Evolutionary conservation across 2,797 vertebrate genomes (phyloP), one percentile per base, ranked within the genome.

Genomic region (Mus minutoides): DNA sequence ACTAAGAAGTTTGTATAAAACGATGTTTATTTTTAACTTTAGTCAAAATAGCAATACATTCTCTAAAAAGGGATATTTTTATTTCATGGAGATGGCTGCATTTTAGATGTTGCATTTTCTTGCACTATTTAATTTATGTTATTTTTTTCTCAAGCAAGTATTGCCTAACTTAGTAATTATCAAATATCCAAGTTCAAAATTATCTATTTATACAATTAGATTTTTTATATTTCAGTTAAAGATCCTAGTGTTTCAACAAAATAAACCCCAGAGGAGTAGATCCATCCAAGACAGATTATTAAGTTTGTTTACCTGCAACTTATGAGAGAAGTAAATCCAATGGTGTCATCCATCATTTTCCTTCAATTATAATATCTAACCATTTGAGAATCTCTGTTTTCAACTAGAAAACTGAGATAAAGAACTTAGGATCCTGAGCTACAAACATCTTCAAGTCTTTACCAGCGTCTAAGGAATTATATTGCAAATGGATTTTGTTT

Each of bases 21-120:
- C n/a, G n/a, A 24, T 29, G 21, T 56, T 88, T 80, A 85, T 60
- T 69, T 76, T 76, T 84, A 92, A 73, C 37, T 0, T 1, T 85
- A 46, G 40, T 69, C 34, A 67, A 92, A 31, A 19, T 67, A 64
- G 46, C 37, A 75, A 3, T 43, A 21, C 69, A 92, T n/a, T 54
- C 1, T 3, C 0, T 88, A 79, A 87, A 76, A n/a, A 58, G 46
- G 90, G 87, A 90, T 93, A 80, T 46, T 79, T 96, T 94, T 84
- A 85, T 84, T 78, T 24, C 21, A 83, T 54, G 78, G 71, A 2
- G 0, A 7, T 52, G 40, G 58, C 83, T 82, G 22, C 24, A 7
- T 10, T 84, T 85, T 92, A 86, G 40, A 6, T 56, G 43, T 80
- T 14, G 40, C 69, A 86, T 79, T 76, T 88, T n/a, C 6, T 90